Base-by-base conservation (phyloP, 2,797 vertebrate genomes). In the Thunnus albacares region DNA sequence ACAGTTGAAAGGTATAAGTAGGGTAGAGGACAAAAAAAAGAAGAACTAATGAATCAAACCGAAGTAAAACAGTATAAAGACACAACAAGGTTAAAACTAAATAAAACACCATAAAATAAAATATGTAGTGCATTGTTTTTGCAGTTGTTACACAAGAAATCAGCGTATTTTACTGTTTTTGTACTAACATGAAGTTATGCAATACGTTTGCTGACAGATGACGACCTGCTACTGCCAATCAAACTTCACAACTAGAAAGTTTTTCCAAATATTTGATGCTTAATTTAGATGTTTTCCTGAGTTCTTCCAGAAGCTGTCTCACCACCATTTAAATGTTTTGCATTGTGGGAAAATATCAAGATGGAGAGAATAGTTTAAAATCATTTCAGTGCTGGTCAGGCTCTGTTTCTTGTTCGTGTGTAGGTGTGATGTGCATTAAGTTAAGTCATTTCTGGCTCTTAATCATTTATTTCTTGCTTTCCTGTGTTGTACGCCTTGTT, bases 381-480 rank as follows among this genome's bases (percentile, higher is more conserved):
- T 49, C 22, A 45, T 12, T 24, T 15, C 2, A n/a, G 8, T 6
- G 14, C 45, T 17, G 52, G 58, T 38, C 65, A 53, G 58, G 15
- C 53, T 59, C 13, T 33, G 13, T 82, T 41, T 13, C 5, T 26
- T 59, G 35, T 61, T 28, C 3, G 55, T 24, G 62, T 59, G 52
- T 51, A 9, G 3, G 15, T 33, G 41, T 74, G 22, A 56, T 12
- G 43, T 63, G 33, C 26, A 55, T 28, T 60, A 45, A 8, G n/a
- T 77, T 20, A 49, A 67, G 49, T 75, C 17, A 68, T 41, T 59
- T 57, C 60, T 63, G 57, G 15, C 20, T 65, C 59, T 73, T 55
- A 66, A 62, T 63, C 65, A 45, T n/a, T 57, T 9, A 60, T 65
- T 60, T 49, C 26, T 63, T 24, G 41, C 63, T 43, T 33, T 49